phyloP scores from a whole-genome alignment of 2,888 invertebrate genomes.

The Allophyes oxyacanthae region DNA sequence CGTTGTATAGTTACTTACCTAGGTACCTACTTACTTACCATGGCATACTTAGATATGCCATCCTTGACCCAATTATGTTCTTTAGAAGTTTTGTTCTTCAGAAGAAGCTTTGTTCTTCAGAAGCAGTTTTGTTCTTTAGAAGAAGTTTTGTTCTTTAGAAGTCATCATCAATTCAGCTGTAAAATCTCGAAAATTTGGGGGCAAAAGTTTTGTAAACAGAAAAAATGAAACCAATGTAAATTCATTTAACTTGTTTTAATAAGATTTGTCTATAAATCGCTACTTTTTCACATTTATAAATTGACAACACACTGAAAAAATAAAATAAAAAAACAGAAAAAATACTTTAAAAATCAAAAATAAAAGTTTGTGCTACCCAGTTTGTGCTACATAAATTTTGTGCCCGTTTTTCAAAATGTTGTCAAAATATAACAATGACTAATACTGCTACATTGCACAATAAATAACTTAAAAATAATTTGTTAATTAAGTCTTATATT shows the following conservation, averaged over 20 bases:
- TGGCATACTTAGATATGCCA: too few species aligned
- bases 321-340: constrained; percentile 4
- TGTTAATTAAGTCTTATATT: constrained; percentile 68
- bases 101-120: too few species aligned
- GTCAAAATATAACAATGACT: constrained; percentile 69
- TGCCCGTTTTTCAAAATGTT: constrained; percentile 62
- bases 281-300: constrained; percentile 67
- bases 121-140: too few species aligned
- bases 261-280: constrained; percentile 79
- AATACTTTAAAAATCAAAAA: constrained; percentile 3
- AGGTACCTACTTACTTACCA: too few species aligned
- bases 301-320: constrained; percentile 59
- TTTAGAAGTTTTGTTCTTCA: too few species aligned
- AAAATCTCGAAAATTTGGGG: too few species aligned
- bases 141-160: too few species aligned
- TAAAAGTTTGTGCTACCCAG: constrained; percentile 4
- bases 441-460: constrained; percentile 89
- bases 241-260: constrained; percentile 74
- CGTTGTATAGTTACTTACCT: too few species aligned
- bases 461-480: constrained; percentile 84
- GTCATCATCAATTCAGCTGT: too few species aligned
- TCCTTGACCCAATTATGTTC: too few species aligned
- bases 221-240: constrained; percentile 47
- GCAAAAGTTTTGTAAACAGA: too few species aligned
- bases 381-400: constrained; percentile 17